Percentiles rank a stretch among this genome's conserved stretches.
Conservation (phyloP, 1,140 invertebrate genomes). For the Penaeus indicus region DNA sequence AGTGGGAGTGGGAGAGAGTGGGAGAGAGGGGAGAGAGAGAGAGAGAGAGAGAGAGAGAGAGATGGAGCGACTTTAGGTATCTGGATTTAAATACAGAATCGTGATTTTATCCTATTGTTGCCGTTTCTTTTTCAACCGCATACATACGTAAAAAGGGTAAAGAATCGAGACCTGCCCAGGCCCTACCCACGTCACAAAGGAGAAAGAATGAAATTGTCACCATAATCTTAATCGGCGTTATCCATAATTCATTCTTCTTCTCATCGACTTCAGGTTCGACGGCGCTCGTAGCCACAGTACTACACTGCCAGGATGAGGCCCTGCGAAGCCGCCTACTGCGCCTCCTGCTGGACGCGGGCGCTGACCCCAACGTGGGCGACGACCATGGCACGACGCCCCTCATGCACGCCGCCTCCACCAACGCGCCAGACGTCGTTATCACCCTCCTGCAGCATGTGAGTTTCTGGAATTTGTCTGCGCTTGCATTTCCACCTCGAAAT, state of each 20-base stretch:
- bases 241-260: neutral
- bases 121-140: no score
- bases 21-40: no score
- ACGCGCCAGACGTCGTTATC: constrained; percentile 4
- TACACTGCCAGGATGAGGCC: neutral
- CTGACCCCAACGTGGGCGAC: constrained; percentile 47
- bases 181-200: no score
- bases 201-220: no score
- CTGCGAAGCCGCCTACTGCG: constrained; percentile 21
- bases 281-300: constrained; percentile 15
- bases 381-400: constrained; percentile 40
- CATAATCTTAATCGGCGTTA: no score
- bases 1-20: no score
- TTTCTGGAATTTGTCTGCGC: neutral
- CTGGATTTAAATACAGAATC: no score
- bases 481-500: neutral
- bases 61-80: no score
- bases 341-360: constrained; percentile 36
- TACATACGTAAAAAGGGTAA: no score
- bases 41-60: no score
- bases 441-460: constrained; percentile 46
- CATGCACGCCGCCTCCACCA: constrained; percentile 51
- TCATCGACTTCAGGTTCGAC: neutral
- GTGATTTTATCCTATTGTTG: no score
- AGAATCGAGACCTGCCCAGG: no score